phyloP scores from a whole-genome alignment of 2,113 vertebrate genomes.

The Oxyruncus cristatus region DNA sequence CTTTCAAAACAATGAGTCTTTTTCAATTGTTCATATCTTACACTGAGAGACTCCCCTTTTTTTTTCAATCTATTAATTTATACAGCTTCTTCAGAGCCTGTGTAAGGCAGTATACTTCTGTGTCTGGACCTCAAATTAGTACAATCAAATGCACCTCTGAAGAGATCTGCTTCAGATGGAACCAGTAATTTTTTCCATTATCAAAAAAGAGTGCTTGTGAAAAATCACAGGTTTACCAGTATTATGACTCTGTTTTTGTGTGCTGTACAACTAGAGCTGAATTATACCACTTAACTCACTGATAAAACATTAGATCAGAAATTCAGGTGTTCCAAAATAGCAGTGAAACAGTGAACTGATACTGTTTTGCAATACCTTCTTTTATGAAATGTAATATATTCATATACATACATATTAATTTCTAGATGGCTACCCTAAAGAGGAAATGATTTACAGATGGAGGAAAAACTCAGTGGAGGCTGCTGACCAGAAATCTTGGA shows the following conservation, averaged over 20 bases:
- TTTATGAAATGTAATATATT: neutral
- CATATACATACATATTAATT: slow-evolving; percentile 39
- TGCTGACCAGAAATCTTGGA: slow-evolving; percentile 93
- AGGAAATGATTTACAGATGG: slow-evolving; percentile 98
- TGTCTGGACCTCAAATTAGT: neutral
- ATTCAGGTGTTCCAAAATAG: neutral
- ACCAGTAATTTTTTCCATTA: neutral
- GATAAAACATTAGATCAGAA: neutral
- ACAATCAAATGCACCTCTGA: neutral
- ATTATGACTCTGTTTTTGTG: neutral
- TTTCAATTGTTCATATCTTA: neutral
- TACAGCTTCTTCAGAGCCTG: neutral
- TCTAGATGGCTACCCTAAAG: slow-evolving; percentile 94
- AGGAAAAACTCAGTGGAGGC: slow-evolving; percentile 94
- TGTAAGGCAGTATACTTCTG: neutral
- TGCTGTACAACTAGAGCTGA: neutral
- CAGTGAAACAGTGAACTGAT: neutral
- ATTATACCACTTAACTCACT: neutral
- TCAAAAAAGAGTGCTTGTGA: neutral
- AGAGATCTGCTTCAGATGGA: neutral
- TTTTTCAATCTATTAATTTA: neutral
- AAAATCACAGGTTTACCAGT: neutral
- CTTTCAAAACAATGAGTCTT: neutral
- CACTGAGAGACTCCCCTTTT: neutral
- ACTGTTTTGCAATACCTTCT: neutral